Percentiles rank a stretch among this genome's conserved stretches.
These are phyloP conservation scores for Perognathus longimembris DNA, from an alignment of 2,113 vertebrate genomes.

Conservation along the genomic window DNA sequence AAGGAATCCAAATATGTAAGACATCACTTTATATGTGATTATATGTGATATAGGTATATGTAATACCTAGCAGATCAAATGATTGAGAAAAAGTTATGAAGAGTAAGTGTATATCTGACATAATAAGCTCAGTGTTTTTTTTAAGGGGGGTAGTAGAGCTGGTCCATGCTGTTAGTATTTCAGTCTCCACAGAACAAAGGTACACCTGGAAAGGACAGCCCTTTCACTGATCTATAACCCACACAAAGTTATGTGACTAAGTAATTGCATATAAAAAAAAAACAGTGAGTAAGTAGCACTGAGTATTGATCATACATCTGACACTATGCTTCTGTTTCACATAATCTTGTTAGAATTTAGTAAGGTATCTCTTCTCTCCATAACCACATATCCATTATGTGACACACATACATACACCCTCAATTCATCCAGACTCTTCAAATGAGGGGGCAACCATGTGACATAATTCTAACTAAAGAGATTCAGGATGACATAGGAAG, in stretches of 20 bases:
- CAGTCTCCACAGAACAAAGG: too few relatives aligned
- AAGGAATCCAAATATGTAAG: neutral
- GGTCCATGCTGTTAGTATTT: too few relatives aligned
- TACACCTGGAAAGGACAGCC: too few relatives aligned
- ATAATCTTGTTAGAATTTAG: neutral
- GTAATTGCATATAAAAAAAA: neutral
- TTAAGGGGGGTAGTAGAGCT: too few relatives aligned
- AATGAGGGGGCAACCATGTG: neutral
- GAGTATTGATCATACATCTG: neutral
- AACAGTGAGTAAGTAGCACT: neutral
- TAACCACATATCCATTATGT: neutral
- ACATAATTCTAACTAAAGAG: neutral
- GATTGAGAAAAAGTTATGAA: too few relatives aligned
- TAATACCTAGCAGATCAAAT: too few relatives aligned
- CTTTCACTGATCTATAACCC: neutral
- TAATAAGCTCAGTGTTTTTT: too few relatives aligned
- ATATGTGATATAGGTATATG: too few relatives aligned
- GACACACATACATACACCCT: neutral
- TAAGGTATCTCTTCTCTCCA: neutral
- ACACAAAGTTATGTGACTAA: neutral
- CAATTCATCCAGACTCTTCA: neutral
- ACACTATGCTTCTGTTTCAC: neutral
- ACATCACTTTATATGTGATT: too few relatives aligned
- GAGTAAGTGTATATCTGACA: too few relatives aligned
- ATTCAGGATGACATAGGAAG: neutral